Evolutionary conservation across 2,113 vertebrate genomes (phyloP), one percentile per base, ranked within the genome.

Genomic region (Salvelinus fontinalis): DNA sequence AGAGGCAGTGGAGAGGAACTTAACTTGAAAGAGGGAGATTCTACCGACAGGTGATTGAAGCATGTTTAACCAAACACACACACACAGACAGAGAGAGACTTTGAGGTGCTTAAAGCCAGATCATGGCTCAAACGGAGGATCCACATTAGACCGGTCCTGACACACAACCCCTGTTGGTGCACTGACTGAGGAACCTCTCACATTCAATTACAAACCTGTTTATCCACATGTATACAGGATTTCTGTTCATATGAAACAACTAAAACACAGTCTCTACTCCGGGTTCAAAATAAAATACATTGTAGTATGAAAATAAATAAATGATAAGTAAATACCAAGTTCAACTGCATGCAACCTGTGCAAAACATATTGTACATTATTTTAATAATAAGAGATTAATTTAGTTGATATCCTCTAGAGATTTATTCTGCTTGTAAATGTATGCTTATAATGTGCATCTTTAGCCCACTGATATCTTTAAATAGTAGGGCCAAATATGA

Each of bases 21-120:
- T 86, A 90, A 92, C 90, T 89, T 89, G 88, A 90, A 91, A 91
- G 83, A 82, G 82, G 83, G 85, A 83, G 89, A 85, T 85, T 85
- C 87, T 87, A 85, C 89, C 91, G 89, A 92, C 91, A 92, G 90
- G 91, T 92, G 90, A 92, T 85, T 83, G 81, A 88, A 83, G 86
- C 76, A 71, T 71, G 88, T 87, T 83, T 82, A 70, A 90, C 4
- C 54, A 57, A 4, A 14, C 16, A 54, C 51, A 54, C 51, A 54
- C 51, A 54, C 16, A 54, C 12, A 51, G 13, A 54, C 4, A 54
- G 1, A 51, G 1, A 51, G 6, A 51, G 13, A 65, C 83, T 88
- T 87, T 90, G 87, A 90, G 89, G 88, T 87, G 86, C 83, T 60
- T 82, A 83, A 88, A 82, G 88, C 44, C 44, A 79, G 86, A 92